Conservation (phyloP, 37 sponge, comb jelly and placozoan genomes). For the Theonella swinhoei region DNA sequence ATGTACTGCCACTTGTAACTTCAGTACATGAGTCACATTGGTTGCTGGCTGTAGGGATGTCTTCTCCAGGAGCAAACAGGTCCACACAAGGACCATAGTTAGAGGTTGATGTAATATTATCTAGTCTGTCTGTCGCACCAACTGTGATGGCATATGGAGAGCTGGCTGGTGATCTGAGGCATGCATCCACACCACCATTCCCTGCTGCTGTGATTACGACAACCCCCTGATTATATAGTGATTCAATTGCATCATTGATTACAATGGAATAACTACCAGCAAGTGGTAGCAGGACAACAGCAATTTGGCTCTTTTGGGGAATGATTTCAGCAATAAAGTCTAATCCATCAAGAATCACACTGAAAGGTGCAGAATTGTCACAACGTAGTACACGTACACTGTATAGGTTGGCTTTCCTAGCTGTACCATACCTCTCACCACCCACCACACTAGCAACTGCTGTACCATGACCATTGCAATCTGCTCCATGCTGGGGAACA, state of each 20-base stretch:
- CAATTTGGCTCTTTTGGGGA: background rate
- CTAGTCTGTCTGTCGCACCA: constrained; percentile 20
- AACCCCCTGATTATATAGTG: constrained; percentile 5
- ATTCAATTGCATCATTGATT: constrained; percentile 18
- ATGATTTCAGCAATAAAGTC: constrained; percentile 17
- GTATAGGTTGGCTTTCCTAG: constrained; percentile 29
- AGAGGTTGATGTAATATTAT: constrained; percentile 25
- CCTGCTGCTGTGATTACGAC: constrained; percentile 50
- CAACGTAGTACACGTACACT: constrained; percentile 50
- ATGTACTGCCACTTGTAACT: constrained; percentile 36
- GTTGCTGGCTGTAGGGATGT: constrained; percentile 10
- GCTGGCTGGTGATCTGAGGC: constrained; percentile 16
- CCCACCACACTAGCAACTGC: constrained; percentile 50
- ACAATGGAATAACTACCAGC: constrained; percentile 11
- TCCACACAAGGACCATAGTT: constrained; percentile 55
- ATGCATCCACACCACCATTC: constrained; percentile 28
- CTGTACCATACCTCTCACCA: constrained; percentile 47
- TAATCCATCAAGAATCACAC: constrained; percentile 25
- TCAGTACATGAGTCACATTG: constrained; percentile 3
- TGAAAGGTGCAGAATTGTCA: constrained; percentile 23
- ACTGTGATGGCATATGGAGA: constrained; percentile 39
- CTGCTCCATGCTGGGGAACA: constrained; percentile 12
- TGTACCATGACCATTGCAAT: constrained; percentile 71
- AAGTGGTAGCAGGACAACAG: constrained; percentile 34
- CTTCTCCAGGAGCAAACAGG: constrained; percentile 52